These are phyloP conservation scores for Pristionchus arcanus DNA, from an alignment of 2,888 invertebrate species.

Conservation along the genomic window DNA sequence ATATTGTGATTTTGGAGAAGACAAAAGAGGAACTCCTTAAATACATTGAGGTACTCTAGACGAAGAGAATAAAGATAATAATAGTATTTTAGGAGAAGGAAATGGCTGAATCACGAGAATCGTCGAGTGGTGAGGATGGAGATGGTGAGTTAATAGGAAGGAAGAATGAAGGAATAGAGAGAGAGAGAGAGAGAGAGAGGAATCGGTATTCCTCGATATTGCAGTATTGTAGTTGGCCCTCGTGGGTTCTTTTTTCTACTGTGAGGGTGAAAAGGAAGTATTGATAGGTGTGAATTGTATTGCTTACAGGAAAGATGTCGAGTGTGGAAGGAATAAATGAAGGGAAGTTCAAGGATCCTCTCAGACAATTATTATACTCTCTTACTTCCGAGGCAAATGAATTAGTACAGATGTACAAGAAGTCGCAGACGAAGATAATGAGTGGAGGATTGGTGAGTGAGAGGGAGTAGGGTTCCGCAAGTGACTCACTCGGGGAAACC, in stretches of 20 bases:
- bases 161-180: not conserved
- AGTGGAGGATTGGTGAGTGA: constrained; percentile 38
- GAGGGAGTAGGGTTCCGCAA: not conserved
- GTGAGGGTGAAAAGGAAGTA: too few relatives aligned
- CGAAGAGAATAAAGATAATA: not conserved
- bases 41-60: not conserved
- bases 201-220: too few relatives aligned
- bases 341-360: not conserved
- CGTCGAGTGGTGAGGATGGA: not conserved
- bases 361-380: not conserved
- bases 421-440: not conserved
- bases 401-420: constrained; percentile 16
- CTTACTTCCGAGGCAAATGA: not conserved
- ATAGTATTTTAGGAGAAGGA: not conserved
- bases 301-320: too few relatives aligned
- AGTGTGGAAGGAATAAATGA: not conserved
- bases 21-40: not conserved
- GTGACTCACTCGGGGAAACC: too few relatives aligned
- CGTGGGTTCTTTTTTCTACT: too few relatives aligned
- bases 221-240: too few relatives aligned
- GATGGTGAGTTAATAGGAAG: not conserved
- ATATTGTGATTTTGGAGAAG: not conserved
- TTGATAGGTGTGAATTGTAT: too few relatives aligned
- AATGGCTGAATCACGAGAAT: not conserved
- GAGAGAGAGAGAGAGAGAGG: not conserved